phyloP scores from a whole-genome alignment of 2,797 vertebrate genomes.

The Ctenopoma multispine region DNA sequence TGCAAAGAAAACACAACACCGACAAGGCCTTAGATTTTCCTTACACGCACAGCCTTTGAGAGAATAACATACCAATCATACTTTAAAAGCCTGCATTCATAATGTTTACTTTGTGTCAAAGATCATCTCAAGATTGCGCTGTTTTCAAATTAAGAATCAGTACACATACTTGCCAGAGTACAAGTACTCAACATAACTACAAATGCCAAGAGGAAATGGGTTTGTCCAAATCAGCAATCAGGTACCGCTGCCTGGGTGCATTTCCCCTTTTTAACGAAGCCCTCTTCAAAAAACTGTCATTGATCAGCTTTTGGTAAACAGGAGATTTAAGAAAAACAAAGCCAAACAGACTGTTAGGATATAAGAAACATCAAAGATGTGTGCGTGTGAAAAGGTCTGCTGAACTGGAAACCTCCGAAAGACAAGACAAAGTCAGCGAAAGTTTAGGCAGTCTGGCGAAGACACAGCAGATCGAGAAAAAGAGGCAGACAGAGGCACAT shows the following conservation, averaged over 20 bases:
- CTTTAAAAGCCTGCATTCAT: constrained; percentile 22
- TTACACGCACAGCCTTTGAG: not conserved
- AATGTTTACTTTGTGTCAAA: constrained; percentile 45
- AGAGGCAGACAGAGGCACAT: constrained; percentile 39
- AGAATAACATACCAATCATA: constrained; percentile 39
- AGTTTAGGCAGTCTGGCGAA: constrained; percentile 59
- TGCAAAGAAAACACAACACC: not conserved
- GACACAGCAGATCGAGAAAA: constrained; percentile 20
- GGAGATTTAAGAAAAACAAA: constrained; percentile 10
- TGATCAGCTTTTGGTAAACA: constrained; percentile 11
- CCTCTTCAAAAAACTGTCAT: not conserved
- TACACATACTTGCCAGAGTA: not conserved
- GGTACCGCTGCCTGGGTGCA: not conserved
- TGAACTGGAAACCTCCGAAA: constrained; percentile 14
- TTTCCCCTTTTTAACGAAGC: constrained; percentile 17
- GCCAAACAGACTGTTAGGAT: not conserved
- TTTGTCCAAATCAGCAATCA: constrained; percentile 6
- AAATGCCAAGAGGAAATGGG: constrained; percentile 8
- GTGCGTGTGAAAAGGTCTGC: constrained; percentile 2
- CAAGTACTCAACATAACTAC: constrained; percentile 10
- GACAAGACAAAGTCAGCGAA: constrained; percentile 51
- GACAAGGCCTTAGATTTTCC: not conserved
- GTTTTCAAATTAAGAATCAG: constrained; percentile 21
- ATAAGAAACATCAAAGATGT: not conserved
- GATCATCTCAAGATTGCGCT: constrained; percentile 31